Evolutionary conservation across 2,797 vertebrate genomes (phyloP), one percentile per base, ranked within the genome.

Genomic region (Lophius americanus): DNA sequence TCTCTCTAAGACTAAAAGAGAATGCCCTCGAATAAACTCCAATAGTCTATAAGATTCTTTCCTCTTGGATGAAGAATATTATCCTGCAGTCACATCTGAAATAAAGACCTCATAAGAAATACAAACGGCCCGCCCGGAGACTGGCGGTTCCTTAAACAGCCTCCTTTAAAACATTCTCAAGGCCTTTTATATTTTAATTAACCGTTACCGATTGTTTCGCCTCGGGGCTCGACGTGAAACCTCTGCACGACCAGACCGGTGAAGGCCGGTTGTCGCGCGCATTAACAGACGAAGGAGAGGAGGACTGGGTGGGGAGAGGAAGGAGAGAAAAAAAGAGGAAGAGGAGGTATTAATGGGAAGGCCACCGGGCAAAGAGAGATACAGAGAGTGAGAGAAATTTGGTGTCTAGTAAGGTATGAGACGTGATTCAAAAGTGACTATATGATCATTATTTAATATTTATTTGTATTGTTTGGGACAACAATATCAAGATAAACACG

Each of bases 201-300:
- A 90, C 82, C 73, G 88, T 79, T 87, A 65, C 64, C 78, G 84
- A 89, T 88, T 90, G 85, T 89, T 89, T 91, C 79, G 90, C 91
- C 92, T 89, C 72, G 76, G 85, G 91, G 91, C 88, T 88, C 75
- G 76, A 88, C 86, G 84, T 79, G 78, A 86, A 90, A 85, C 81
- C 85, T 85, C 83, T 79, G 86, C 82, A 78, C 63, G 74, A 83
- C 61, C 57, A 86, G 82, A 86, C 82, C 79, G 79, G 86, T 85
- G 89, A 92, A 90, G 89, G 86, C 88, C 86, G 75, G 74, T 75
- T 88, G 88, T 92, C 85, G 88, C 90, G 83, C 74, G 86, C 90
- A 91, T 85, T 85, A 62, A 46, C 55, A 57, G 64, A 53, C 76
- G 56, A 65, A 60, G 68, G 58, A 54, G 54, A 59, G 37, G 8